phyloP scores from a whole-genome alignment of 2,113 vertebrate genomes.

The Parus major region DNA sequence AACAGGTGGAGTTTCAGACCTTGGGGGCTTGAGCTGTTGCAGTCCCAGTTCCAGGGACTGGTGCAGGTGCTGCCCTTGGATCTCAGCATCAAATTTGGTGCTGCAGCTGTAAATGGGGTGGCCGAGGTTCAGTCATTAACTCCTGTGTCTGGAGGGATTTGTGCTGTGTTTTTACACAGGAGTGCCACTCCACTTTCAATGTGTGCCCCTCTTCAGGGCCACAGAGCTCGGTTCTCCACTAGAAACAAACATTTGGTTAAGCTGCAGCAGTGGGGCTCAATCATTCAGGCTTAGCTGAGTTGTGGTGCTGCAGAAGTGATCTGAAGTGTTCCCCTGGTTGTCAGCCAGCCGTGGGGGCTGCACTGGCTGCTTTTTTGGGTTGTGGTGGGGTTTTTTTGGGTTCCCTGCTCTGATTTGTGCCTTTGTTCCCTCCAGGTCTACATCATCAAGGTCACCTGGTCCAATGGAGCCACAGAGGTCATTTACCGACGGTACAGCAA shows the following conservation, averaged over 20 bases:
- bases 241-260: background rate
- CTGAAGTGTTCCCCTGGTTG: background rate
- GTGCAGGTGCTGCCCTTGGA: background rate
- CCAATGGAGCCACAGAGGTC: slow-evolving; percentile 88
- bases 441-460: slow-evolving; percentile 97
- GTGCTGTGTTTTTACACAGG: background rate
- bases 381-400: background rate
- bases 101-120: background rate
- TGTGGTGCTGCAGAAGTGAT: background rate
- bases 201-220: background rate
- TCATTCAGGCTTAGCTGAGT: fast-evolving
- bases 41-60: background rate
- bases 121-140: background rate
- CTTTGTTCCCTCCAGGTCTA: slow-evolving; percentile 82
- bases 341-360: background rate
- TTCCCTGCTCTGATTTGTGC: background rate
- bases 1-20: background rate
- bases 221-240: background rate
- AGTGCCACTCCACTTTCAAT: fast-evolving
- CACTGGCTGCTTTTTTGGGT: background rate
- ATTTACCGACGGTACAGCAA: slow-evolving; percentile 98
- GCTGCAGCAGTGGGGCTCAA: background rate
- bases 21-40: background rate
- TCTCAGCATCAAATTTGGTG: background rate
- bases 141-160: background rate